Percentiles rank a stretch among this genome's conserved stretches.
Conservation (phyloP, 2,113 vertebrate species). For the Prolemur simus region DNA sequence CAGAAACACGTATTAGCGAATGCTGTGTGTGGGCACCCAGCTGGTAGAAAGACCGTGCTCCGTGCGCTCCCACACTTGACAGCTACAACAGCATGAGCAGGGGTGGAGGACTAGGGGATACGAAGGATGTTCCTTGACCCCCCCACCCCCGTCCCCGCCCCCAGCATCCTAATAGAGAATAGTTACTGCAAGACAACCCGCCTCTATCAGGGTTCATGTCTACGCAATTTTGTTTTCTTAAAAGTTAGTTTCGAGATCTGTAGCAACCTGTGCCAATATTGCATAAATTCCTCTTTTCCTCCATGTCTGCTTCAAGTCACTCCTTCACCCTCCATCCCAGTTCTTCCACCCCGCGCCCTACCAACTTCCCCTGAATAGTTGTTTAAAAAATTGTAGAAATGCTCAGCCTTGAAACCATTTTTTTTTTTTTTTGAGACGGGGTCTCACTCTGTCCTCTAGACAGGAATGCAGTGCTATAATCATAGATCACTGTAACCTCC, state of each 20-base stretch:
- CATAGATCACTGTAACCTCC: too few relatives aligned
- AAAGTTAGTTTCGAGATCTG: neutral
- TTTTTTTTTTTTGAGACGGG: too few relatives aligned
- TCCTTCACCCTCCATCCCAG: neutral
- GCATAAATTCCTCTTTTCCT: neutral
- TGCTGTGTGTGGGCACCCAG: neutral
- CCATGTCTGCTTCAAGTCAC: neutral
- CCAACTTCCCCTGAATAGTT: neutral
- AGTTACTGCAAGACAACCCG: neutral
- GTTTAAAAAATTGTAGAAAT: neutral
- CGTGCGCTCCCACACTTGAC: neutral
- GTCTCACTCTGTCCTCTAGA: too few relatives aligned
- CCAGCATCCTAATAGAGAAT: neutral
- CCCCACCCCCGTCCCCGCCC: accelerated
- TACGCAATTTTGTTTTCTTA: neutral
- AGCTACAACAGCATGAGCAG: neutral
- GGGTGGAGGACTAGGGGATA: too few relatives aligned
- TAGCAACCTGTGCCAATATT: neutral
- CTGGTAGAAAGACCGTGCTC: neutral
- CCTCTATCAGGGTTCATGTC: neutral
- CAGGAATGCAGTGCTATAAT: too few relatives aligned
- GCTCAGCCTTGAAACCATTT: neutral
- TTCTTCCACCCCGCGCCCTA: neutral
- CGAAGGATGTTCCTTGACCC: neutral
- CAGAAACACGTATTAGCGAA: neutral